Percentiles rank a stretch among this genome's conserved stretches.
Conservation (phyloP, 2,113 vertebrate genomes). For the Mola mola region DNA sequence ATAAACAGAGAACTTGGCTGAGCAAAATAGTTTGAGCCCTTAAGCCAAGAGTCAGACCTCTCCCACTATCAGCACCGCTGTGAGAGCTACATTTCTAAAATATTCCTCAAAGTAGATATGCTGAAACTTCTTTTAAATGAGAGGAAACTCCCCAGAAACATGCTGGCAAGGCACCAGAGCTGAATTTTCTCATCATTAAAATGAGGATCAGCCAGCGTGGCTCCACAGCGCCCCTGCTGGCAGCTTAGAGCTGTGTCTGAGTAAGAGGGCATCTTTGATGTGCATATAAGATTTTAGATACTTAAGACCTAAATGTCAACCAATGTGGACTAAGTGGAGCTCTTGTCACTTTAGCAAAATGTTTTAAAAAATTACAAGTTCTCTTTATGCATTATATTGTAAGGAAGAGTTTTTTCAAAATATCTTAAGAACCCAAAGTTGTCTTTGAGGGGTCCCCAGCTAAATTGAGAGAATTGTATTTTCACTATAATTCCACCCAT, state of each 20-base stretch:
- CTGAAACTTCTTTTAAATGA: conserved; percentile 54
- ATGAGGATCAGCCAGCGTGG: neutral
- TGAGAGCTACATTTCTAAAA: conserved; percentile 56
- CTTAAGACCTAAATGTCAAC: no score
- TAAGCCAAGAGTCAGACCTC: conserved; percentile 46
- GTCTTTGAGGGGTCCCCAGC: no score
- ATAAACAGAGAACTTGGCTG: conserved; percentile 54
- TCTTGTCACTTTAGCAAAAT: no score
- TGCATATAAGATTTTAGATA: neutral
- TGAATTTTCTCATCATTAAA: conserved; percentile 54
- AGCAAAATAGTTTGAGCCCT: conserved; percentile 2
- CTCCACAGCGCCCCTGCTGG: conserved; percentile 20
- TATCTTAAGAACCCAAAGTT: no score
- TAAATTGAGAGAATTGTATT: no score
- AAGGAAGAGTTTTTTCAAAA: no score
- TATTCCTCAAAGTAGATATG: conserved; percentile 56
- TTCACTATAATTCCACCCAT: no score
- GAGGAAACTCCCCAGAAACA: conserved; percentile 54
- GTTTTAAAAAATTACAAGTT: no score
- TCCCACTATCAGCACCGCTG: conserved; percentile 31
- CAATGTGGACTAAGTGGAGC: no score
- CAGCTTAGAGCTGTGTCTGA: neutral
- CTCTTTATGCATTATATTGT: no score
- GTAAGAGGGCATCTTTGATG: no score
- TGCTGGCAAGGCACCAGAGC: conserved; percentile 39